phyloP scores from a whole-genome alignment of 2,113 vertebrate species.

The Gila orcuttii region DNA sequence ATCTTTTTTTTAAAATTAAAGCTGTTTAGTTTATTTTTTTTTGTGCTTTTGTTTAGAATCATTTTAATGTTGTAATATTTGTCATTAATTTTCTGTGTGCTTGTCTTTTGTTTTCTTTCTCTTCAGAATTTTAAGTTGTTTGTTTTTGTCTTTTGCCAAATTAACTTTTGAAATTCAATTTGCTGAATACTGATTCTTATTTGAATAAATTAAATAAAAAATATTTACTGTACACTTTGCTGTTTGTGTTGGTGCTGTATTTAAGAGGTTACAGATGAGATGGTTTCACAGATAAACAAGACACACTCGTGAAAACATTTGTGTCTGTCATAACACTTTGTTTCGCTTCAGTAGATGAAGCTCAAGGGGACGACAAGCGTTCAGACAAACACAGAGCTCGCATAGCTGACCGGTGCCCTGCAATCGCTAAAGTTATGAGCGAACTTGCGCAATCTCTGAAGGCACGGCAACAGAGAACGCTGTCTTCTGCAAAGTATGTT shows the following conservation, averaged over 20 bases:
- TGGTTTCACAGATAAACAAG: not conserved
- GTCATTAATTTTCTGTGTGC: not conserved
- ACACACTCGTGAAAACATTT: not conserved
- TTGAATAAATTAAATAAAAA: conserved; percentile 22
- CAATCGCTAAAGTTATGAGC: conserved; percentile 32
- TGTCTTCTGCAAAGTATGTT: conserved; percentile 16
- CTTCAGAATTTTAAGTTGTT: too few relatives aligned
- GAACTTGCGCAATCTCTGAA: conserved; percentile 22
- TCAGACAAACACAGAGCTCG: conserved; percentile 13
- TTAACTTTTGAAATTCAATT: not conserved
- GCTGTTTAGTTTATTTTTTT: not conserved
- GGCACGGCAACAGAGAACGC: not conserved
- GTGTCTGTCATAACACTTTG: conserved; percentile 1
- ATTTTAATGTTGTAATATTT: not conserved
- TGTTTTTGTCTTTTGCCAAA: conserved; percentile 3
- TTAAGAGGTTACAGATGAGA: not conserved
- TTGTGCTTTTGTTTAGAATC: not conserved
- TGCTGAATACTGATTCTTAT: not conserved
- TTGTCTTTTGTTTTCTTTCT: not conserved
- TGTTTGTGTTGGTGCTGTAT: conserved; percentile 3
- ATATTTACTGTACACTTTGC: not conserved
- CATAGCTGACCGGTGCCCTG: not conserved
- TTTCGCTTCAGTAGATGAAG: conserved; percentile 32
- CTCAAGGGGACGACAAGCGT: not conserved
- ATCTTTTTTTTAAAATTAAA: not conserved